phyloP scores from a whole-genome alignment of 2,113 vertebrate species.

The Periophthalmus modestus region DNA sequence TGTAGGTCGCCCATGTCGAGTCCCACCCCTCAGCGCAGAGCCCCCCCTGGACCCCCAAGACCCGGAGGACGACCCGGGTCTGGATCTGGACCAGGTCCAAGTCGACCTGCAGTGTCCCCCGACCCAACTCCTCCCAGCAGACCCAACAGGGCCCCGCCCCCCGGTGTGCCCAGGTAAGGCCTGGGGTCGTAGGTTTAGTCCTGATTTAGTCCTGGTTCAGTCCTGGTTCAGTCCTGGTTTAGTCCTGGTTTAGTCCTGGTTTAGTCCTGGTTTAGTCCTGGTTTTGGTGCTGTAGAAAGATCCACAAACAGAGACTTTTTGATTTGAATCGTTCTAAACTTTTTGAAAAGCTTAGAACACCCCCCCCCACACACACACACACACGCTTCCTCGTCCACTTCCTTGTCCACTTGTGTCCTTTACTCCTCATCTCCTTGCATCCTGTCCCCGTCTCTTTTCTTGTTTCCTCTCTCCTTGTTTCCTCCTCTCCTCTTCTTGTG shows the following conservation, averaged over 20 bases:
- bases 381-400: no score
- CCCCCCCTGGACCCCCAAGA: constrained; percentile 90
- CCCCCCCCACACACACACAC: no score
- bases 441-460: background rate
- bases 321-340: background rate
- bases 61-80: constrained; percentile 81
- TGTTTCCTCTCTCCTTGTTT: background rate
- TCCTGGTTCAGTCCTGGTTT: background rate
- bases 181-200: background rate
- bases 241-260: background rate
- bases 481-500: no score
- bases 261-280: background rate
- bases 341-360: no score
- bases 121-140: constrained; percentile 92
- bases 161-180: constrained; percentile 96
- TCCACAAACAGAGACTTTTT: background rate
- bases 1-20: constrained; percentile 93
- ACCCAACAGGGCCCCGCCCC: constrained; percentile 94
- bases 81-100: constrained; percentile 91
- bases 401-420: no score
- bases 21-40: constrained; percentile 93
- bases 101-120: constrained; percentile 94
- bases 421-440: background rate
- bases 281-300: background rate
- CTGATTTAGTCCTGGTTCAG: background rate